These are phyloP conservation scores for Linnaemya tessellans DNA, from an alignment of 2,888 invertebrate species.

Conservation along the genomic window DNA sequence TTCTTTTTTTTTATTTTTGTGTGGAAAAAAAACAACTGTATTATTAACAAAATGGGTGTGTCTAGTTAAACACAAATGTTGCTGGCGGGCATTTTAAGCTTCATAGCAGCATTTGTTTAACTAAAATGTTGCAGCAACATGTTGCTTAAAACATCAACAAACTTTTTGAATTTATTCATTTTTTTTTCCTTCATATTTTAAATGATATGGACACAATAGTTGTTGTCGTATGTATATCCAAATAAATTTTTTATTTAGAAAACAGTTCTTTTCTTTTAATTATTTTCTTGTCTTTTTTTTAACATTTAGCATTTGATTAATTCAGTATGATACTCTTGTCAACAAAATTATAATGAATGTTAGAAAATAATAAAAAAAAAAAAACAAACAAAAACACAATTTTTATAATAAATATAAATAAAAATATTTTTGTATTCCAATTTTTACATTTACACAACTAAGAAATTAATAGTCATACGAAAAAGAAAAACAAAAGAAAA, in stretches of 20 bases:
- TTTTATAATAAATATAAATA: conserved; percentile 42
- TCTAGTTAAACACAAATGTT: conserved; percentile 43
- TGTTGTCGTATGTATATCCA: conserved; percentile 61
- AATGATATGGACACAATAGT: conserved; percentile 67
- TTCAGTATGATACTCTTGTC: conserved; percentile 73
- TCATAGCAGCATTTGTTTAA: conserved; percentile 22
- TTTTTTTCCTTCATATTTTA: conserved; percentile 4
- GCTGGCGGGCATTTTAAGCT: not conserved
- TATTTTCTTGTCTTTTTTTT: conserved; percentile 67
- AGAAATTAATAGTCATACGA: conserved; percentile 2
- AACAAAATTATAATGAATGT: conserved; percentile 59
- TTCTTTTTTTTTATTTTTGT: not conserved
- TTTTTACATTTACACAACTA: conserved; percentile 35
- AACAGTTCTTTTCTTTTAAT: conserved; percentile 65
- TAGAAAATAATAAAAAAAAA: conserved; percentile 32
- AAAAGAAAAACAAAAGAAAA: conserved; percentile 19
- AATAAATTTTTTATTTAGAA: conserved; percentile 68
- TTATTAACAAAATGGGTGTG: conserved; percentile 39
- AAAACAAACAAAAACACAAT: conserved; percentile 52
- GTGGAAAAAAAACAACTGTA: conserved; percentile 56
- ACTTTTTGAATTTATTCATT: conserved; percentile 3
- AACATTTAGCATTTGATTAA: conserved; percentile 83
- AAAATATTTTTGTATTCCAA: conserved; percentile 28
- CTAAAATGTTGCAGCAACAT: conserved; percentile 55
- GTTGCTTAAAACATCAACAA: conserved; percentile 42